Percentiles rank a stretch among this genome's conserved stretches.
Conservation (phyloP, 1,140 invertebrate species). For the Platyura marginata region DNA sequence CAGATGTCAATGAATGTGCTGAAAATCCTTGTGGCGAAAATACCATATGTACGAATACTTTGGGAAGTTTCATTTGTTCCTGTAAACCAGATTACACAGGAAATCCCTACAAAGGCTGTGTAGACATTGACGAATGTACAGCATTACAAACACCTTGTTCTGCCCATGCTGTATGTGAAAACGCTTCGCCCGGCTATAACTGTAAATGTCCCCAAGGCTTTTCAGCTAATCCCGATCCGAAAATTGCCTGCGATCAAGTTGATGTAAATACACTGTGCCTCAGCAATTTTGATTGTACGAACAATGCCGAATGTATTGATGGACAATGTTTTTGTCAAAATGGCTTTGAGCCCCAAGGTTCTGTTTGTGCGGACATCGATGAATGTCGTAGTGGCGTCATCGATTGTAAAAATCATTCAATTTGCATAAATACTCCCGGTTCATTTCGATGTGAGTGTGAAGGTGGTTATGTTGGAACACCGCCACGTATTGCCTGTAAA, state of each 20-base stretch:
- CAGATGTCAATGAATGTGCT: constrained; percentile 79
- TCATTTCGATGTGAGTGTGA: constrained; percentile 75
- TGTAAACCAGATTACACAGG: constrained; percentile 72
- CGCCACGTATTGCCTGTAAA: constrained; percentile 62
- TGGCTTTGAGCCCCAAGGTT: constrained; percentile 63
- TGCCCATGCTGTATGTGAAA: constrained; percentile 70
- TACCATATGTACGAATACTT: constrained; percentile 67
- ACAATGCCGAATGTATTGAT: constrained; percentile 77
- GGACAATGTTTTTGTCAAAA: constrained; percentile 79
- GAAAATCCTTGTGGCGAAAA: constrained; percentile 69
- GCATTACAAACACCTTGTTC: constrained; percentile 68
- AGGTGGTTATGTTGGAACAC: constrained; percentile 64
- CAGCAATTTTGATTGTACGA: constrained; percentile 79
- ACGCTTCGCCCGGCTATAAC: constrained; percentile 67
- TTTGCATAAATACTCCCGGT: constrained; percentile 70
- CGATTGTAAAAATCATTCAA: constrained; percentile 57
- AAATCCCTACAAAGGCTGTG: constrained; percentile 64
- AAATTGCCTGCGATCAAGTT: constrained; percentile 73
- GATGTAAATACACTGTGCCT: constrained; percentile 73
- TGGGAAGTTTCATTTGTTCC: constrained; percentile 66
- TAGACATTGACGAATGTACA: constrained; percentile 82
- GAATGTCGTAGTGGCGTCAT: constrained; percentile 53
- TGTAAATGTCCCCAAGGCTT: constrained; percentile 81
- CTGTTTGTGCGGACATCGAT: constrained; percentile 62
- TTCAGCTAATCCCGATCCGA: constrained; percentile 55